Percentiles rank a stretch among this genome's conserved stretches.
Evolutionary conservation across 2,888 invertebrate species (phyloP).

Genomic region (Acronicta leporina): DNA sequence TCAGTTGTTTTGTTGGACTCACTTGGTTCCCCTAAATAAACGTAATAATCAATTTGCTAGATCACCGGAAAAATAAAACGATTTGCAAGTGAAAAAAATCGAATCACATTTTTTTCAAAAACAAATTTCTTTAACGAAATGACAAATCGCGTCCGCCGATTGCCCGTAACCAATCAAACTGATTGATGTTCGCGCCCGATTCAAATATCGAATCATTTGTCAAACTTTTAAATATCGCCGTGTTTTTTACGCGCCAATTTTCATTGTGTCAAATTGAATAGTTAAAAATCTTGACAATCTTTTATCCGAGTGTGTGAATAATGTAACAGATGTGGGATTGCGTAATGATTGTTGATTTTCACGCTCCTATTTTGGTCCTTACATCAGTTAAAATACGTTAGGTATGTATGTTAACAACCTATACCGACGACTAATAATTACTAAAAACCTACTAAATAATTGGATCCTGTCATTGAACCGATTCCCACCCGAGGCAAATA

Average conservation of each 20-base stretch:
- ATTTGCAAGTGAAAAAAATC: constrained; percentile 33
- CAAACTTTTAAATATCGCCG: constrained; percentile 77
- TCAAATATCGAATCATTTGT: constrained; percentile 81
- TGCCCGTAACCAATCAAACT: constrained; percentile 81
- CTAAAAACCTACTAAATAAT: no score
- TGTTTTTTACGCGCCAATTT: constrained; percentile 50
- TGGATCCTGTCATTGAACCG: no score
- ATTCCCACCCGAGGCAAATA: no score
- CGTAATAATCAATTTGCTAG: constrained; percentile 35
- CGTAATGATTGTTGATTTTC: constrained; percentile 42
- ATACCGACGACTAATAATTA: no score
- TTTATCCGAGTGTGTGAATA: constrained; percentile 40
- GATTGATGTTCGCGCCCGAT: constrained; percentile 77
- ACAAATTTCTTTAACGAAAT: constrained; percentile 66
- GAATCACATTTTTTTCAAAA: constrained; percentile 36
- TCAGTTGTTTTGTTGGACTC: constrained; percentile 14
- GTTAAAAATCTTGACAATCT: constrained; percentile 58
- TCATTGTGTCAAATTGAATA: constrained; percentile 62
- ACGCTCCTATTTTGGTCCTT: constrained; percentile 25
- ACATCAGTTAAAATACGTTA: no score
- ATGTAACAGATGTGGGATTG: constrained; percentile 38
- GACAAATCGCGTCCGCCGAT: constrained; percentile 79
- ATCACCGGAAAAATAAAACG: constrained; percentile 41
- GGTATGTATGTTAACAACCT: no score
- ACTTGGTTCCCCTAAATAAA: constrained; percentile 14